phyloP scores from a whole-genome alignment of 2,797 vertebrate species.

The Anabacerthia variegaticeps region DNA sequence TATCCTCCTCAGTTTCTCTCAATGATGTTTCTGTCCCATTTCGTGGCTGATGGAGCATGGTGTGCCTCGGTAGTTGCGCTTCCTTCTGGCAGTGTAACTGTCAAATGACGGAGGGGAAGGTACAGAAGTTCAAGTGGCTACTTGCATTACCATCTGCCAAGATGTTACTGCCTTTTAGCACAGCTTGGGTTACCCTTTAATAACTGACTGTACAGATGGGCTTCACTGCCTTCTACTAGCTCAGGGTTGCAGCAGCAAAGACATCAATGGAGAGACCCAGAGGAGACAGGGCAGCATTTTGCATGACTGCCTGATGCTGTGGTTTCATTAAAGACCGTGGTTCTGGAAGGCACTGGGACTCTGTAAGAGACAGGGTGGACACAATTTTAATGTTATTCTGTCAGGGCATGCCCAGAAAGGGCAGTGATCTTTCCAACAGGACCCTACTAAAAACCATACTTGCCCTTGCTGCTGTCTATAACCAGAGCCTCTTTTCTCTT shows the following conservation, averaged over 20 bases:
- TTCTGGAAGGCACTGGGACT: neutral
- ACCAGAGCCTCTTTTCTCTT: neutral
- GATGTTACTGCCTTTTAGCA: neutral
- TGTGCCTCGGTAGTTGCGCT: neutral
- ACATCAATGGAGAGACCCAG: accelerated
- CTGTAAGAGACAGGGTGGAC: accelerated
- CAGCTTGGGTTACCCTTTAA: neutral
- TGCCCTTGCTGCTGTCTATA: neutral
- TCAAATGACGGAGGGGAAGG: neutral
- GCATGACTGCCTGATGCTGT: neutral
- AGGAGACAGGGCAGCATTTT: neutral
- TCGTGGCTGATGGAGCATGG: neutral
- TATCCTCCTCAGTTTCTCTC: neutral
- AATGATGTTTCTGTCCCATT: neutral
- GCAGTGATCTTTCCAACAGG: neutral
- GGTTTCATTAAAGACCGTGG: neutral
- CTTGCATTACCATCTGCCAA: conserved; percentile 28
- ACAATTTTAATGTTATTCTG: neutral
- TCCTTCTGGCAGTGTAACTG: conserved; percentile 13
- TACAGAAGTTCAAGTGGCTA: conserved; percentile 28
- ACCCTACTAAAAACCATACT: neutral
- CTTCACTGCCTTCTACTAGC: neutral
- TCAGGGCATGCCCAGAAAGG: neutral
- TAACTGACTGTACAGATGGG: neutral
- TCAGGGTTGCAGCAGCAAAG: neutral